Conservation (phyloP, 2,888 invertebrate species). For the Chymomyza caudatula region DNA sequence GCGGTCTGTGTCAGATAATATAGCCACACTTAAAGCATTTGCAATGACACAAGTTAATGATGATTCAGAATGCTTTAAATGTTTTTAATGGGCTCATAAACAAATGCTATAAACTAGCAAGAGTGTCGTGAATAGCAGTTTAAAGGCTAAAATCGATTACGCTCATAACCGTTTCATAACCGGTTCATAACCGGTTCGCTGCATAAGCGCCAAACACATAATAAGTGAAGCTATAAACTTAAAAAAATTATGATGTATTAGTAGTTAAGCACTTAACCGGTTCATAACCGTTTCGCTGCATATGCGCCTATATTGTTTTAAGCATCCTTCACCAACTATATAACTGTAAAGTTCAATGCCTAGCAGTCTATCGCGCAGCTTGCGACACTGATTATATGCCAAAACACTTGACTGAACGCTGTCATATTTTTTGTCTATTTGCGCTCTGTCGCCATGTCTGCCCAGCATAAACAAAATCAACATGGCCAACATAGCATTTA, state of each 20-base stretch:
- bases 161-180: constrained; percentile 6
- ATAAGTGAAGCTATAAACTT: too few relatives aligned
- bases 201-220: too few relatives aligned
- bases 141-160: neutral
- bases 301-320: too few relatives aligned
- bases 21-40: constrained; percentile 29
- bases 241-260: too few relatives aligned
- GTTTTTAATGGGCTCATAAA: constrained; percentile 13
- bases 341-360: too few relatives aligned
- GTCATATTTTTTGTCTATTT: constrained; percentile 21
- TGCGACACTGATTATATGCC: constrained; percentile 52
- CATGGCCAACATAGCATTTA: constrained; percentile 54
- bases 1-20: constrained; percentile 36
- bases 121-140: constrained; percentile 1
- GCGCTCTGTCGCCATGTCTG: neutral
- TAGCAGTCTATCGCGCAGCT: constrained; percentile 17
- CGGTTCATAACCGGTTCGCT: neutral
- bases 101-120: constrained; percentile 19
- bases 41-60: neutral
- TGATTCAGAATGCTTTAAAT: neutral
- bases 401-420: constrained; percentile 50
- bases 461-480: constrained; percentile 34
- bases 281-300: constrained; percentile 3
- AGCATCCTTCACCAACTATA: too few relatives aligned
- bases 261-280: neutral